phyloP scores from a whole-genome alignment of 1,140 invertebrate species.

The Drosophila bipectinata region DNA sequence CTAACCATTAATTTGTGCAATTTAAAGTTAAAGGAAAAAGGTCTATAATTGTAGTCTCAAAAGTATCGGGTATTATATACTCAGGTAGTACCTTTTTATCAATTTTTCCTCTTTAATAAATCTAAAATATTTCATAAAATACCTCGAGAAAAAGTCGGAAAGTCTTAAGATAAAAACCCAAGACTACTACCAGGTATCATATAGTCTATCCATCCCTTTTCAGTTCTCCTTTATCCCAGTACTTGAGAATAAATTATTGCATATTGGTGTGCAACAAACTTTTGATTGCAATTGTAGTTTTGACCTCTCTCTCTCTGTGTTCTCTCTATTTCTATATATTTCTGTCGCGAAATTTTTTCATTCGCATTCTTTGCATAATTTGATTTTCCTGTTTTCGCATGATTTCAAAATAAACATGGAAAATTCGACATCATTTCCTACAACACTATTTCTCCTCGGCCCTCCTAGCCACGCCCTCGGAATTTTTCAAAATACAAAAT shows the following conservation, averaged over 20 bases:
- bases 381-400: constrained; percentile 66
- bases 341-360: constrained; percentile 19
- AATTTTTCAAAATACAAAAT: constrained; percentile 30
- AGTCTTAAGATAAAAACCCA: no score
- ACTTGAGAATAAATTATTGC: constrained; percentile 42
- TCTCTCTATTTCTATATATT: background rate
- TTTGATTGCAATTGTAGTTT: constrained; percentile 44
- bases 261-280: constrained; percentile 30
- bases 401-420: constrained; percentile 66
- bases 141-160: no score
- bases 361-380: constrained; percentile 54
- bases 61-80: no score
- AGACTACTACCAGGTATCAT: background rate
- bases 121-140: no score
- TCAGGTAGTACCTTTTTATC: no score
- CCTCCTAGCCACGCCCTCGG: background rate
- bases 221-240: no score
- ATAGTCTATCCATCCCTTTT: no score
- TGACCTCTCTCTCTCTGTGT: background rate
- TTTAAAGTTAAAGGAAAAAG: no score
- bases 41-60: no score
- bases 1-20: no score
- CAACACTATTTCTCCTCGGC: background rate
- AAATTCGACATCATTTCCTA: constrained; percentile 36
- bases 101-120: no score